A percentile compares a stretch with the other conserved stretches of the same genome.
Conservation (phyloP, 2,797 vertebrate species). For the Siniperca obscura region DNA sequence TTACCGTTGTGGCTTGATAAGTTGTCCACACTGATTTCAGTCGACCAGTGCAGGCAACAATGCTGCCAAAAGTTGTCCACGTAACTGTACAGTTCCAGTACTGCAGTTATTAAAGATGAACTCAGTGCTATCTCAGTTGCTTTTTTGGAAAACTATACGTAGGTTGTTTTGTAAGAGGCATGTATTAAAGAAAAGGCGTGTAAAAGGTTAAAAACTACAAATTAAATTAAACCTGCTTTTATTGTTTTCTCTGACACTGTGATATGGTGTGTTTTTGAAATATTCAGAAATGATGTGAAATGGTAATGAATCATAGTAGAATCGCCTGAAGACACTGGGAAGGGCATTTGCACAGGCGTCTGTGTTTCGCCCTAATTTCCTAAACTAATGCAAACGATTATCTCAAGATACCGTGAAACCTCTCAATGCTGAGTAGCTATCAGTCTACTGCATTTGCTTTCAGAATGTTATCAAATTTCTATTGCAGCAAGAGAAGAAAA, state of each 20-base stretch:
- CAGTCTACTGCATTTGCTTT: neutral
- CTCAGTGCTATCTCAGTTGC: slow-evolving; percentile 41
- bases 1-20: neutral
- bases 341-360: neutral
- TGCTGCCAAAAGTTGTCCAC: slow-evolving; percentile 27
- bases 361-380: neutral
- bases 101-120: slow-evolving; percentile 37
- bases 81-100: slow-evolving; percentile 16
- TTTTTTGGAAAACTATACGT: slow-evolving; percentile 47
- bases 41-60: slow-evolving; percentile 16
- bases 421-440: neutral
- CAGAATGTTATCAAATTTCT: neutral
- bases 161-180: slow-evolving; percentile 70
- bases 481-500: neutral
- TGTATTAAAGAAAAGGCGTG: slow-evolving; percentile 61
- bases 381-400: neutral
- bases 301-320: neutral
- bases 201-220: slow-evolving; percentile 54
- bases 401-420: neutral
- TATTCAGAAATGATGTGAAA: neutral
- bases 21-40: neutral
- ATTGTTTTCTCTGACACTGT: slow-evolving; percentile 51
- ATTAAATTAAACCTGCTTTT: slow-evolving; percentile 71
- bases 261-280: neutral
- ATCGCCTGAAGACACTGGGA: neutral